These are phyloP conservation scores for Potamilus streckersoni DNA, from an alignment of 1,140 invertebrate genomes.

Conservation along the genomic window DNA sequence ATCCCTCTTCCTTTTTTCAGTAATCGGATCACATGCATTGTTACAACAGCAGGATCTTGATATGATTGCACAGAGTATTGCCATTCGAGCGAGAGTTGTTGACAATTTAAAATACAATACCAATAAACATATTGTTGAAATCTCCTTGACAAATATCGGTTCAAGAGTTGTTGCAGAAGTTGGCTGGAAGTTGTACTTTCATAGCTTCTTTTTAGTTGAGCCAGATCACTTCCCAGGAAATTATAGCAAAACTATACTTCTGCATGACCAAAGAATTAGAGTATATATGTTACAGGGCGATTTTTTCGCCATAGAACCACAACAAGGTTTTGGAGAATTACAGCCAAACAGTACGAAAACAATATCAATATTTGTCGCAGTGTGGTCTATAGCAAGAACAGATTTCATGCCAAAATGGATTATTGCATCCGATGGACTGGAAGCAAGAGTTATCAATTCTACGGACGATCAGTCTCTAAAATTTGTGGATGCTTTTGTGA, in stretches of 20 bases:
- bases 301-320: slow-evolving; percentile 20
- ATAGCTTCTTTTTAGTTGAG: slow-evolving; percentile 17
- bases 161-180: not conserved
- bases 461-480: slow-evolving; percentile 5
- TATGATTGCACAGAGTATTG: slow-evolving; percentile 7
- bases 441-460: slow-evolving; percentile 14
- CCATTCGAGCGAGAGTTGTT: slow-evolving; percentile 4
- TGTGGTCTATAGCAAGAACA: slow-evolving; percentile 10
- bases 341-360: not conserved
- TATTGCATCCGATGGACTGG: slow-evolving; percentile 3
- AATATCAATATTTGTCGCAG: slow-evolving; percentile 6
- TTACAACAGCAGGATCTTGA: slow-evolving; percentile 8
- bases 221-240: slow-evolving; percentile 19
- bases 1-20: too few relatives aligned
- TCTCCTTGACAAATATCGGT: slow-evolving; percentile 10
- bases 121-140: slow-evolving; percentile 1
- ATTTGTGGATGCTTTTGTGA: slow-evolving; percentile 15
- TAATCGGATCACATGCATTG: too few relatives aligned
- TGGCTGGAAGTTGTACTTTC: slow-evolving; percentile 26
- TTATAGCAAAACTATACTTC: not conserved
- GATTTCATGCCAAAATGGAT: slow-evolving; percentile 29
- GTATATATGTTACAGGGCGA: slow-evolving; percentile 27
- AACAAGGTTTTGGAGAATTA: slow-evolving; percentile 7
- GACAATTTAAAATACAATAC: slow-evolving; percentile 13
- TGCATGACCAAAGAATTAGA: slow-evolving; percentile 4